Evolutionary conservation across 2,113 vertebrate genomes (phyloP).

Genomic region (Galemys pyrenaicus): DNA sequence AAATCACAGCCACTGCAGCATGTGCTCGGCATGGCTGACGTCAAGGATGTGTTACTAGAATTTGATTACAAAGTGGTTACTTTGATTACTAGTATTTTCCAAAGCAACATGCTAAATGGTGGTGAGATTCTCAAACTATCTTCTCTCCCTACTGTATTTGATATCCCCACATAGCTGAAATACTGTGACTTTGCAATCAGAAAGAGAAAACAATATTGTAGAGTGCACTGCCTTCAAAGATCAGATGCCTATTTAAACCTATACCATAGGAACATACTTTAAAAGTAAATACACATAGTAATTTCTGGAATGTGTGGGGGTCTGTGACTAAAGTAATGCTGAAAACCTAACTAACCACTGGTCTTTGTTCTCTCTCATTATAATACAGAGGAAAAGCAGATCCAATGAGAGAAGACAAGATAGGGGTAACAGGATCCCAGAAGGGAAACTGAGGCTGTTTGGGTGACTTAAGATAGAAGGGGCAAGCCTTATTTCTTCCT

Average conservation of each 20-base stretch:
- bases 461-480: neutral
- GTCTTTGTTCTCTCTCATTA: neutral
- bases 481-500: neutral
- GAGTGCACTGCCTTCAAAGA: neutral
- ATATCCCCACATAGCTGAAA: neutral
- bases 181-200: neutral
- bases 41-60: neutral
- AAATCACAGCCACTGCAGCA: neutral
- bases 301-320: neutral
- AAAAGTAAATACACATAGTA: neutral
- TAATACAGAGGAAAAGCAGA: neutral
- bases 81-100: constrained; percentile 39
- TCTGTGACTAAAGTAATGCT: neutral
- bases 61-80: neutral
- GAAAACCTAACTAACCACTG: neutral
- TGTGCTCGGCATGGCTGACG: neutral
- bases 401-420: neutral
- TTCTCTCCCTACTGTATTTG: neutral
- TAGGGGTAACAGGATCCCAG: neutral
- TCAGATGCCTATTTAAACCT: neutral
- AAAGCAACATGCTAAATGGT: neutral
- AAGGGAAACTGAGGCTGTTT: neutral
- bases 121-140: neutral
- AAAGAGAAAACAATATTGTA: neutral
- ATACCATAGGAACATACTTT: neutral